A percentile compares a stretch with the other conserved stretches of the same genome.
Evolutionary conservation across 2,113 vertebrate species (phyloP).

Genomic region (Pseudorasbora parva): DNA sequence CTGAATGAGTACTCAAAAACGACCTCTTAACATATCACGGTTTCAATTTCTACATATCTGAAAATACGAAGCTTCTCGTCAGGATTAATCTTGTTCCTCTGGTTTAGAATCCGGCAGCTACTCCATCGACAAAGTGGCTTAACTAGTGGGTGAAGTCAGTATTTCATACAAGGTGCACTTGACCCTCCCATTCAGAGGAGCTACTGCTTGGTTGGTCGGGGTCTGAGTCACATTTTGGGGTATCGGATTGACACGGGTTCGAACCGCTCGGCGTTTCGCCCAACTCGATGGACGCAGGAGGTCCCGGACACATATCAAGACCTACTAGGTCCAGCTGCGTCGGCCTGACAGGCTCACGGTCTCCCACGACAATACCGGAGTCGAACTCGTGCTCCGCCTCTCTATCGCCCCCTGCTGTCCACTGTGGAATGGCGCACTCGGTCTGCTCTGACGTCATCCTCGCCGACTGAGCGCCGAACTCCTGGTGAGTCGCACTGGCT

Average conservation of each 20-base stretch:
- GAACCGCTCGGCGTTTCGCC: constrained; percentile 58
- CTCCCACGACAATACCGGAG: constrained; percentile 47
- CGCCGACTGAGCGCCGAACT: constrained; percentile 36
- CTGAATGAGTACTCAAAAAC: constrained; percentile 44
- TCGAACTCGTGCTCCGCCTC: constrained; percentile 44
- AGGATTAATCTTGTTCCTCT: constrained; percentile 27
- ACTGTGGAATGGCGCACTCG: constrained; percentile 73
- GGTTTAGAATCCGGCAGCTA: neutral
- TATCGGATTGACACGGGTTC: constrained; percentile 66
- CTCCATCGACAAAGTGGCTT: constrained; percentile 59
- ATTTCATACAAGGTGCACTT: constrained; percentile 87
- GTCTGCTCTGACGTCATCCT: constrained; percentile 42
- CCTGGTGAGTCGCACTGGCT: constrained; percentile 26
- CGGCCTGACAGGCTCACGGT: constrained; percentile 71
- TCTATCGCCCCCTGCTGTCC: constrained; percentile 67
- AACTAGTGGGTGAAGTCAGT: constrained; percentile 19
- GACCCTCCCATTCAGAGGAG: constrained; percentile 91
- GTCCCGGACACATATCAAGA: constrained; percentile 72
- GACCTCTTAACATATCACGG: too few species aligned
- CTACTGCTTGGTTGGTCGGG: constrained; percentile 80
- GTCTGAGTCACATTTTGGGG: constrained; percentile 77
- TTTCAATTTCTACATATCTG: constrained; percentile 36
- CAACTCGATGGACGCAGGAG: constrained; percentile 61
- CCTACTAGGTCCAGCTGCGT: constrained; percentile 80
- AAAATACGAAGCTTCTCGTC: constrained; percentile 30